Percentiles rank a stretch among this genome's conserved stretches.
Conservation (phyloP, 1,140 invertebrate species). For the Drosophila triauraria region DNA sequence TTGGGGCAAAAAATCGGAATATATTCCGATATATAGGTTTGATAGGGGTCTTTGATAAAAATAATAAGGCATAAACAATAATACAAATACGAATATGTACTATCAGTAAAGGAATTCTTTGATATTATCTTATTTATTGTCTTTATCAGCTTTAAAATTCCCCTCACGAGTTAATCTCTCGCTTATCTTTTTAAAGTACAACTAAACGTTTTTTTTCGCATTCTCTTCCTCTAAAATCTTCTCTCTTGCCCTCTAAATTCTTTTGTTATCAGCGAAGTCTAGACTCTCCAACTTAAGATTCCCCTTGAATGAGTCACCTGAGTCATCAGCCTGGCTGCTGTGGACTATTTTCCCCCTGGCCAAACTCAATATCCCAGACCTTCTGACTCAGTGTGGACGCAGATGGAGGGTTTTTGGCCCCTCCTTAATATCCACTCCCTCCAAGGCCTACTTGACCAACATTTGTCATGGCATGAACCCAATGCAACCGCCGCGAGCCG, state of each 20-base stretch:
- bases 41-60: neutral
- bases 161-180: neutral
- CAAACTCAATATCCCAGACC: neutral
- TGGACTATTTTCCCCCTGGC: constrained; percentile 4
- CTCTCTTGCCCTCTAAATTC: constrained; percentile 1
- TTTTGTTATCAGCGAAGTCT: neutral
- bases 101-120: neutral
- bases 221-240: neutral
- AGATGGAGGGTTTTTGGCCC: constrained; percentile 41
- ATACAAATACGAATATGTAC: neutral
- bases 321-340: constrained; percentile 3
- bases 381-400: constrained; percentile 45
- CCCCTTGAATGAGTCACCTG: constrained; percentile 14
- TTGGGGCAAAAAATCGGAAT: neutral
- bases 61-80: neutral
- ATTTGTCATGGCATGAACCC: constrained; percentile 59
- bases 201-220: neutral
- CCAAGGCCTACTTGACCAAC: constrained; percentile 50
- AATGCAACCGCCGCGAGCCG: constrained; percentile 30
- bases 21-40: neutral
- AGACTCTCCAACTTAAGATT: constrained; percentile 1
- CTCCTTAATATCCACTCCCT: constrained; percentile 20
- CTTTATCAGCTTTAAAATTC: neutral
- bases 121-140: neutral
- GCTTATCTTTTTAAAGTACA: constrained; percentile 1